Evolutionary conservation across 2,797 vertebrate genomes (phyloP).

Genomic region (Alosa sapidissima): DNA sequence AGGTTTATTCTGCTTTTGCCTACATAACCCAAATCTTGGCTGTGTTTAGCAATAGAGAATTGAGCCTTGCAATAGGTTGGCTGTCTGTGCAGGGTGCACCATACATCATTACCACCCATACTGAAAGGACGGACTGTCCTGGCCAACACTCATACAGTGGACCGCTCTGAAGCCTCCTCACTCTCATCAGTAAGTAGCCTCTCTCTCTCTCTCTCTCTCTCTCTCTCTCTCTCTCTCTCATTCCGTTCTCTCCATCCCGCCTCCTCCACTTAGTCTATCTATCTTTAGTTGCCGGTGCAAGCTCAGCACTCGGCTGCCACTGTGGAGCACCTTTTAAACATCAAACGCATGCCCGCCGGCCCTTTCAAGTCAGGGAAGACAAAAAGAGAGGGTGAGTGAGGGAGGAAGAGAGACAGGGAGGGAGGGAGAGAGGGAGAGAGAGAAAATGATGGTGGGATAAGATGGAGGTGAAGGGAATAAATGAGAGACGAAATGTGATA

Average conservation of each 20-base stretch:
- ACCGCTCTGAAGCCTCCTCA: background rate
- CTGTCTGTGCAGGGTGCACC: background rate
- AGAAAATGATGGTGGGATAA: background rate
- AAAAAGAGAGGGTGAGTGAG: constrained; percentile 39
- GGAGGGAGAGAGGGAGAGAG: background rate
- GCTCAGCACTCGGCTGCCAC: constrained; percentile 66
- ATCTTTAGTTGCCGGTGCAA: constrained; percentile 67
- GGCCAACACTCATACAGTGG: background rate
- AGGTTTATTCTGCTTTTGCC: background rate
- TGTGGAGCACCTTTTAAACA: constrained; percentile 68
- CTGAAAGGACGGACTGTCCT: background rate
- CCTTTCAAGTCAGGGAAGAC: constrained; percentile 52
- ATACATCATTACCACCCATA: background rate
- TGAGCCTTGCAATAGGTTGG: background rate
- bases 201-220: constrained; percentile 8
- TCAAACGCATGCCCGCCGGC: constrained; percentile 66
- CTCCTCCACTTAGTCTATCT: constrained; percentile 52
- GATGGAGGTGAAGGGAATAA: background rate
- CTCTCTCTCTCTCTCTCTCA: background rate
- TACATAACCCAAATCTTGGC: background rate
- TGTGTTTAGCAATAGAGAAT: background rate
- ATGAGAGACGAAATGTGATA: background rate
- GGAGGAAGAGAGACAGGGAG: background rate
- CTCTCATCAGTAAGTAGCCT: constrained; percentile 42
- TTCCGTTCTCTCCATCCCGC: background rate